phyloP scores from a whole-genome alignment of 2,113 vertebrate species.

The Poecilia latipinna region DNA sequence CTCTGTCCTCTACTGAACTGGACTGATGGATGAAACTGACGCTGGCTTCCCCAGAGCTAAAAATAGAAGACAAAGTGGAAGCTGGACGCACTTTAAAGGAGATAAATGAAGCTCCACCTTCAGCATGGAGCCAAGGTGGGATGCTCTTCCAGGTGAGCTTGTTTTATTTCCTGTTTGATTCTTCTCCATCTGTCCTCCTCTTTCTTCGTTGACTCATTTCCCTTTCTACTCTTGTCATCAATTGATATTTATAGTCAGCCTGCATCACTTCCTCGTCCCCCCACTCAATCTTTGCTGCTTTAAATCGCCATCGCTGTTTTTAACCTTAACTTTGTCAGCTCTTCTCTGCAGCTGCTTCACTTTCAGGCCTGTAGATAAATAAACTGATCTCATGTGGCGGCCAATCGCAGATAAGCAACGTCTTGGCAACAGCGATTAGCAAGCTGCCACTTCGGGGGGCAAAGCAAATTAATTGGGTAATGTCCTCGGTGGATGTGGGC shows the following conservation, averaged over 20 bases:
- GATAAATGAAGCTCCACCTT: not conserved
- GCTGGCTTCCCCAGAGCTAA: not conserved
- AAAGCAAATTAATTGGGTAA: conserved; percentile 46
- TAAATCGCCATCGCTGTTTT: conserved; percentile 22
- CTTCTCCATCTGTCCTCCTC: conserved; percentile 13
- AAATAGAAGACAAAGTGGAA: conserved; percentile 6
- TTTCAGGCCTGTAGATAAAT: conserved; percentile 42
- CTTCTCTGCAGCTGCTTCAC: conserved; percentile 11
- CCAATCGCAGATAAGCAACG: conserved; percentile 56
- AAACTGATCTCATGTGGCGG: conserved; percentile 36
- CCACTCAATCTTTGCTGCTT: conserved; percentile 28
- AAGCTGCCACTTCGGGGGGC: conserved; percentile 36
- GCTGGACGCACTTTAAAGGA: not conserved
- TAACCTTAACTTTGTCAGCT: not conserved
- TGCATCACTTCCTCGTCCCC: conserved; percentile 6
- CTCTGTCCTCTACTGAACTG: not conserved
- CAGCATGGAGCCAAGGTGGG: conserved; percentile 14
- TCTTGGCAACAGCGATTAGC: conserved; percentile 39
- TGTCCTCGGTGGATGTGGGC: conserved; percentile 37
- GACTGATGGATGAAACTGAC: not conserved
- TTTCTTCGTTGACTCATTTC: conserved; percentile 3
- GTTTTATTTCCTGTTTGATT: conserved; percentile 23
- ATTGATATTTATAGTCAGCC: conserved; percentile 22
- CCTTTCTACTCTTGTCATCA: conserved; percentile 12
- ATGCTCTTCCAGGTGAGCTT: conserved; percentile 33